phyloP scores from a whole-genome alignment of 23 tunicate species.

The Trididemnum clinides region DNA sequence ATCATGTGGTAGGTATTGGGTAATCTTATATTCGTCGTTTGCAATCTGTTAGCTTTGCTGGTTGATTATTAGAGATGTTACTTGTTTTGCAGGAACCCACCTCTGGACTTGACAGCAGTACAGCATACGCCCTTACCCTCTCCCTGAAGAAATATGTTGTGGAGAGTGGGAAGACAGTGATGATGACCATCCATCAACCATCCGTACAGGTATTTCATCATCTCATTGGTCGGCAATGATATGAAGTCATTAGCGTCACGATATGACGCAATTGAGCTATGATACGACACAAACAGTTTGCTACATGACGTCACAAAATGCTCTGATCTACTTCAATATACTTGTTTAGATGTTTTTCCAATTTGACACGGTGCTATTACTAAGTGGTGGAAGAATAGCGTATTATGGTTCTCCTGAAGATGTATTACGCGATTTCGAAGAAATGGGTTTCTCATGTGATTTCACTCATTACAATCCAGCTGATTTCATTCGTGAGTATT shows the following conservation, averaged over 20 bases:
- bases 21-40: too few species aligned
- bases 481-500: constrained; percentile 79
- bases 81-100: constrained; percentile 84
- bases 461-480: constrained; percentile 86
- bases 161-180: constrained; percentile 72
- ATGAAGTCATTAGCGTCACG: not conserved
- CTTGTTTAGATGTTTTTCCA: constrained; percentile 92
- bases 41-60: too few species aligned
- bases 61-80: too few species aligned
- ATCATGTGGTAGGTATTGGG: too few species aligned
- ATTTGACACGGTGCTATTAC: constrained; percentile 71
- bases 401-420: constrained; percentile 86
- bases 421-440: constrained; percentile 56
- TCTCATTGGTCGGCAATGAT: not conserved
- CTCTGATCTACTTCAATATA: too few species aligned
- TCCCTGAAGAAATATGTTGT: constrained; percentile 79
- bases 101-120: constrained; percentile 88
- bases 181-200: constrained; percentile 95
- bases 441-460: constrained; percentile 69
- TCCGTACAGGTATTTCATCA: constrained; percentile 83
- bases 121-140: constrained; percentile 70
- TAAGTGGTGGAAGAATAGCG: constrained; percentile 74
- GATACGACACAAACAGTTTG: too few species aligned
- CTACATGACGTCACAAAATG: too few species aligned
- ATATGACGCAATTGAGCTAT: too few species aligned